phyloP scores from a whole-genome alignment of 1,140 invertebrate species.

The Choristoneura fumiferana region DNA sequence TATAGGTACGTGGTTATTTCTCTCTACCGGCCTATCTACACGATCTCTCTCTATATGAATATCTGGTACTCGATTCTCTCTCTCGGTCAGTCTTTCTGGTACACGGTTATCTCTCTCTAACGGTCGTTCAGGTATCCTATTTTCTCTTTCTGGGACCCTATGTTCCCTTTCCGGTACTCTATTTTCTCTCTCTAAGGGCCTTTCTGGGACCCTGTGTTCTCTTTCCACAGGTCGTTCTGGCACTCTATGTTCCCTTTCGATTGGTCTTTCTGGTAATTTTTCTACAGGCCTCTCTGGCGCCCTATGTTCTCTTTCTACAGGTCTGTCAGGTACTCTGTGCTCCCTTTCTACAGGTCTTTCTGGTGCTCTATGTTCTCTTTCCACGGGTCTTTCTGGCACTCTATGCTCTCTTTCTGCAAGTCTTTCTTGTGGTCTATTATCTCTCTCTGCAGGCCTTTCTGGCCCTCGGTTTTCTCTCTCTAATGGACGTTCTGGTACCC shows the following conservation, averaged over 20 bases:
- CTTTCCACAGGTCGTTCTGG: slow-evolving; percentile 24
- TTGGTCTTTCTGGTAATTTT: too few relatives aligned
- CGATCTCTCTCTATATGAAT: too few relatives aligned
- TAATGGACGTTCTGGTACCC: not conserved
- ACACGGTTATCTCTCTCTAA: not conserved
- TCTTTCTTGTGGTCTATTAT: slow-evolving; percentile 19
- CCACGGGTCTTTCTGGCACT: too few relatives aligned
- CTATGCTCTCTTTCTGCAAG: slow-evolving; percentile 29
- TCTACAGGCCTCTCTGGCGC: slow-evolving; percentile 20
- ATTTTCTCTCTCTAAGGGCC: not conserved
- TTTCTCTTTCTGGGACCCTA: slow-evolving; percentile 3
- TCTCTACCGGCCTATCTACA: not conserved
- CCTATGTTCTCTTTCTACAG: slow-evolving; percentile 15
- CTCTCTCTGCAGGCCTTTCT: slow-evolving; percentile 8
- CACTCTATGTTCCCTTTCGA: not conserved
- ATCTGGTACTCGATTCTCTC: slow-evolving; percentile 4
- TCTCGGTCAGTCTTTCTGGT: not conserved
- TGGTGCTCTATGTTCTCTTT: slow-evolving; percentile 2
- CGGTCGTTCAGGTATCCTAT: not conserved
- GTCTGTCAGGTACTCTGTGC: slow-evolving; percentile 25
- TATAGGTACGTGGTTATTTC: not conserved
- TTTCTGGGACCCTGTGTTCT: slow-evolving; percentile 13
- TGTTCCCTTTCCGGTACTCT: slow-evolving; percentile 18
- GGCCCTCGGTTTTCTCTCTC: not conserved
- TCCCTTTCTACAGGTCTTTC: not conserved